Base-by-base conservation (phyloP, 2,888 invertebrate species). In the Brachynemurus nebulosus region DNA sequence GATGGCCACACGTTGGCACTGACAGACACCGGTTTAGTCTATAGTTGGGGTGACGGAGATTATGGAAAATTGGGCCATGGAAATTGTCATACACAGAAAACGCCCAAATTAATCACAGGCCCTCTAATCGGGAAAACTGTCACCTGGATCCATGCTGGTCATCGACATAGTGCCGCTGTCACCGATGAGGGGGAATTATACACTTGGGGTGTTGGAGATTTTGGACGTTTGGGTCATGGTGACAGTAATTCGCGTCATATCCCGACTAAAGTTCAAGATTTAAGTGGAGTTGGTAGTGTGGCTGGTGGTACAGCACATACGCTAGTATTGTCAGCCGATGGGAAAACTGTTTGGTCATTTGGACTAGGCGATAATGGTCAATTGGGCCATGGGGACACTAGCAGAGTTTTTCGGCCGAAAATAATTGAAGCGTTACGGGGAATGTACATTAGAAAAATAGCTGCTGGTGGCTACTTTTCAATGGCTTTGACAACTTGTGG, bases 21-120 rank as follows among this genome's bases (percentile, higher is more conserved):
- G 2, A 69, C 70, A 1, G 67, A 68, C 50, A 63, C 65, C 40
- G 73, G 73, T 2, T 57, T 65, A 40, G 68, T 74, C 6, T 73
- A 67, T 57, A 69, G 69, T 44, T 74, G 73, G 73, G 73, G 74
- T 3, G 72, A 73, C 55, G 72, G 75, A 25, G 75, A 72, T 53
- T 71, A 71, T 54, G 72, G 72, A 9, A 72, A 72, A 59, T 54
- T 72, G 27, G 73, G 72, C 0, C 71, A 72, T 53, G 71, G 70
- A 8, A 69, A 68, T 51, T 66, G 66, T 44, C 57, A 64, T 9
- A 71, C 71, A 1, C 68, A 70, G 47, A 70, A 71, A 53, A 65
- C 66, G 52, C 72, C 72, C 0, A 73, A 72, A 54, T 57, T 70
- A 14, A 67, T 77, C 14, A 60, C 58, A 8, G 37, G 37, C 2